Conservation (phyloP, 2,888 invertebrate genomes). For the Drosophila demipolita region DNA sequence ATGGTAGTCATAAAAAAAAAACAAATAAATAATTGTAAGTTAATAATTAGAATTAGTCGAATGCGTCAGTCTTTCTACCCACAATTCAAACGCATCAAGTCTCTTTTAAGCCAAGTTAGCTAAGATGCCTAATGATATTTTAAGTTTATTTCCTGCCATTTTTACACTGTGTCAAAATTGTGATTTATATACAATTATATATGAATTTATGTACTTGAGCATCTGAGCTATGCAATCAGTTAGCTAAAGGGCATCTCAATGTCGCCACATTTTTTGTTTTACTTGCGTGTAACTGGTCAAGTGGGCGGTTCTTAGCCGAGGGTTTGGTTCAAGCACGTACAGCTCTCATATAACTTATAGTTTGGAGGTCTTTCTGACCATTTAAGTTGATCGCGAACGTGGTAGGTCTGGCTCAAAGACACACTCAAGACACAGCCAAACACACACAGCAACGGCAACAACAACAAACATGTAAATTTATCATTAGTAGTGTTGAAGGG, state of each 20-base stretch:
- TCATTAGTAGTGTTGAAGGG: background rate
- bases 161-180: background rate
- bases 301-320: conserved; percentile 40
- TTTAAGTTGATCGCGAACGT: conserved; percentile 51
- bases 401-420: conserved; percentile 22
- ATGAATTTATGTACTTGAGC: background rate
- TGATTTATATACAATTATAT: background rate
- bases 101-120: background rate
- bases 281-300: conserved; percentile 6
- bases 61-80: background rate
- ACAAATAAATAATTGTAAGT: background rate
- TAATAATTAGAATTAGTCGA: background rate
- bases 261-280: background rate
- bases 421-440: conserved; percentile 5
- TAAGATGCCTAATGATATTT: background rate
- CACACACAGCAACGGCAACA: background rate
- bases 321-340: conserved; percentile 54
- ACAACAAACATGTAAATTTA: conserved; percentile 2
- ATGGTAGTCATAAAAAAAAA: background rate
- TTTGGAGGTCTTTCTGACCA: conserved; percentile 61
- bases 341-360: background rate
- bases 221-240: background rate
- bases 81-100: background rate
- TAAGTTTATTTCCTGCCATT: background rate
- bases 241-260: background rate